Evolutionary conservation across 2,113 vertebrate genomes (phyloP), one percentile per base, ranked within the genome.

Genomic region (Caloenas nicobarica): DNA sequence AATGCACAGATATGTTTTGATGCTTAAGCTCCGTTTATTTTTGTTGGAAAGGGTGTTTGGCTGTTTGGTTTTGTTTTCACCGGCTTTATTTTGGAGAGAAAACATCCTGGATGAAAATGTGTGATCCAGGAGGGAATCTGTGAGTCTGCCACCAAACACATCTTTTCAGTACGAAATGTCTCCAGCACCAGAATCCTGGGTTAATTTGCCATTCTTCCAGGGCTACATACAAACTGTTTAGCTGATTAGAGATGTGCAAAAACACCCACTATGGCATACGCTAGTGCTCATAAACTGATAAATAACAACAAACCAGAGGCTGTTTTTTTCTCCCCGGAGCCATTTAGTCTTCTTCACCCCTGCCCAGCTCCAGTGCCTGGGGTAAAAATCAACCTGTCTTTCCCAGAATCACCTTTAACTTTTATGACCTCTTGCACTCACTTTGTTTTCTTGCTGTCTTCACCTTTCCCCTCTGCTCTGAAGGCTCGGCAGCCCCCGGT

Each of bases 51-150:
- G 46, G 50, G n/a, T 88, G 58, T 89, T 89, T 94, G 93, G 81
- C 93, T 96, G 86, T 95, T 96, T 89, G 69, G 73, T 89, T 97
- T 96, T 96, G 94, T 97, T 96, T 96, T 91, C 65, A 53, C 38
- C 3, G 4, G 57, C 84, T 95, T 96, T 85, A n/a, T 88, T 46
- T 10, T 83, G 73, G 81, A 91, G 44, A 82, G 70, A 70, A 95
- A 96, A 93, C 89, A 95, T 91, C 93, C 91, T 95, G 91, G 91
- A 92, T 94, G 91, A 70, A 69, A 95, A 87, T 65, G 79, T 74
- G 70, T 24, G 84, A 95, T 95, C 89, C 94, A 93, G 95, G 95
- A 96, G 80, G 11, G 61, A 89, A 64, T 88, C 88, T 92, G 81
- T 42, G 62, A 61, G 54, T 33, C 73, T 96, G 95, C 88, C 92